phyloP scores from a whole-genome alignment of 2,797 vertebrate species.

The Epinephelus awoara region DNA sequence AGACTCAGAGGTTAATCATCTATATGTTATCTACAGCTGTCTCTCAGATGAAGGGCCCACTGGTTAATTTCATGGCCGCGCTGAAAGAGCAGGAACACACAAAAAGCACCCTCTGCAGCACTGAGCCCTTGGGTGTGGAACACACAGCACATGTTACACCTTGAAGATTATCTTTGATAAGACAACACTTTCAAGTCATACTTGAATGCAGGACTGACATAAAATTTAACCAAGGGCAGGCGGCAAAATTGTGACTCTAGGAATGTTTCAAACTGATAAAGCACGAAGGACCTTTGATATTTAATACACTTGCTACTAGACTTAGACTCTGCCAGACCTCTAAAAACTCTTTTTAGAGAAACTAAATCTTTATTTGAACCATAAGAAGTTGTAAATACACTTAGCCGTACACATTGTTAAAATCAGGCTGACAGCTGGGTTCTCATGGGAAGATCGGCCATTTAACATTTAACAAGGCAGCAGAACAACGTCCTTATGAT shows the following conservation, averaged over 20 bases:
- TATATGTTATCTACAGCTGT: constrained; percentile 59
- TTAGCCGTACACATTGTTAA: constrained; percentile 16
- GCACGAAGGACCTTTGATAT: constrained; percentile 18
- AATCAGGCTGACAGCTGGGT: constrained; percentile 39
- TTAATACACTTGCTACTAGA: constrained; percentile 26
- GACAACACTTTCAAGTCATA: constrained; percentile 20
- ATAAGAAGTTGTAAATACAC: constrained; percentile 36
- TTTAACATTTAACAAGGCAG: constrained; percentile 56
- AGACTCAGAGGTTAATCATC: constrained; percentile 57
- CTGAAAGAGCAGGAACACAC: constrained; percentile 36
- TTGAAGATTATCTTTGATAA: constrained; percentile 64
- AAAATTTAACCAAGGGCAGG: constrained; percentile 24
- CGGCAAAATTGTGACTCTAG: background rate
- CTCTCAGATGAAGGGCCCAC: constrained; percentile 50
- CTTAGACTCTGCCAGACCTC: constrained; percentile 4
- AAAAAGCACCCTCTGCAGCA: constrained; percentile 24
- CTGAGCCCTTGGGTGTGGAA: constrained; percentile 68
- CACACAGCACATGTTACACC: constrained; percentile 55
- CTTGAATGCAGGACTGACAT: constrained; percentile 33
- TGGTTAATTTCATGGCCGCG: constrained; percentile 59
- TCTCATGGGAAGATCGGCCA: constrained; percentile 37
- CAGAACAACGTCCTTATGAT: constrained; percentile 49
- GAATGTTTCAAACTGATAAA: constrained; percentile 27
- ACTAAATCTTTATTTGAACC: constrained; percentile 35
- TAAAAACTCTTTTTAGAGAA: constrained; percentile 27